A percentile compares a stretch with the other conserved stretches of the same genome.
Conservation (phyloP, 2,797 vertebrate species). For the Eulemur mongoz region DNA sequence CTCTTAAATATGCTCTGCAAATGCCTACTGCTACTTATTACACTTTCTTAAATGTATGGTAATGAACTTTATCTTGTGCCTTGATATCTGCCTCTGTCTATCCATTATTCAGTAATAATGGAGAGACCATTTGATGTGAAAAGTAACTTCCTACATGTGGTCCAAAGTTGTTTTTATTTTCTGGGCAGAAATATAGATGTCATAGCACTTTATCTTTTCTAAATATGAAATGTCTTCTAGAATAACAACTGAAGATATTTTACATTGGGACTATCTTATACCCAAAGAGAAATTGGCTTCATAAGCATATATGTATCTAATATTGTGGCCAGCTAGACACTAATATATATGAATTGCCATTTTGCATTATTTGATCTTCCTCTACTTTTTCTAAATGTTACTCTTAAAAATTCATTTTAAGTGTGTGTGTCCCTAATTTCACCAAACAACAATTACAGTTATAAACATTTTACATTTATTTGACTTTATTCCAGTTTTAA, state of each 20-base stretch:
- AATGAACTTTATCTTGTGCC: neutral
- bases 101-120: neutral
- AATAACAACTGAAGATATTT: neutral
- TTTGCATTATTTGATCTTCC: neutral
- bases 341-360: neutral
- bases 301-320: neutral
- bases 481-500: neutral
- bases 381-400: neutral
- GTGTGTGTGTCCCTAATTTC: neutral
- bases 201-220: neutral
- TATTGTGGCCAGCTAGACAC: neutral
- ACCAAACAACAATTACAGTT: neutral
- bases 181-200: neutral
- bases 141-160: neutral
- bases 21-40: neutral
- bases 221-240: neutral
- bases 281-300: neutral
- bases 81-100: neutral
- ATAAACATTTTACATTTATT: neutral
- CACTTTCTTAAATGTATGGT: neutral
- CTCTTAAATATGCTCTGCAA: neutral
- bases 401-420: neutral
- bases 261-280: neutral
- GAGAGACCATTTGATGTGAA: neutral
- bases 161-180: neutral